Percentiles rank a stretch among this genome's conserved stretches.
Evolutionary conservation across 2,797 vertebrate species (phyloP).

Genomic region (Zalophus californianus): DNA sequence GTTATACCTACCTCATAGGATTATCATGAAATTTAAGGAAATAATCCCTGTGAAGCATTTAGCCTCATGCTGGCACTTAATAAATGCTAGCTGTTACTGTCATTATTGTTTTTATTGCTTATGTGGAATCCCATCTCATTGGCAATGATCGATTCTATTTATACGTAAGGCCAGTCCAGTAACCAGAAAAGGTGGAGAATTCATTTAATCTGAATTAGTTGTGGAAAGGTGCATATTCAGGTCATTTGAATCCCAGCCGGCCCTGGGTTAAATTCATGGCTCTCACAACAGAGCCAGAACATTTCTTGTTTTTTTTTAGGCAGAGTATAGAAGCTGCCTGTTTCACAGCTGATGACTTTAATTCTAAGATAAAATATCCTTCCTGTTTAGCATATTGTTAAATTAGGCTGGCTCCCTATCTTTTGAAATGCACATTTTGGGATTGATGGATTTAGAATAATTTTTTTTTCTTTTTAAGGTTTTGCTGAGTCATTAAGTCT

Average conservation of each 20-base stretch:
- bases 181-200: not conserved
- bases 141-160: not conserved
- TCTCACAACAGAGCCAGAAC: not conserved
- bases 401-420: slow-evolving; percentile 50
- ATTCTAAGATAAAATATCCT: slow-evolving; percentile 67
- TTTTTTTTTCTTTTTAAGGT: not conserved
- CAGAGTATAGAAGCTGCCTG: not conserved
- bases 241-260: not conserved
- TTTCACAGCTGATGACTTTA: slow-evolving; percentile 43
- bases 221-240: slow-evolving; percentile 13
- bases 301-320: slow-evolving; percentile 48
- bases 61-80: not conserved
- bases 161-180: not conserved
- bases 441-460: slow-evolving; percentile 55
- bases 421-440: slow-evolving; percentile 70
- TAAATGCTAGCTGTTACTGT: slow-evolving; percentile 1
- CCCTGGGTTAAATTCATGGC: not conserved
- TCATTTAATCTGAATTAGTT: not conserved
- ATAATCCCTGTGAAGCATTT: not conserved
- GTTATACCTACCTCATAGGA: not conserved
- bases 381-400: slow-evolving; percentile 70
- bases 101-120: not conserved
- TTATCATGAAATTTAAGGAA: not conserved
- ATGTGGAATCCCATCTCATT: not conserved
- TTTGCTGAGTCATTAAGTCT: slow-evolving; percentile 47